A percentile compares a stretch with the other conserved stretches of the same genome.
Evolutionary conservation across 2,113 vertebrate species (phyloP).

Genomic region (Zosterops hypoxanthus): DNA sequence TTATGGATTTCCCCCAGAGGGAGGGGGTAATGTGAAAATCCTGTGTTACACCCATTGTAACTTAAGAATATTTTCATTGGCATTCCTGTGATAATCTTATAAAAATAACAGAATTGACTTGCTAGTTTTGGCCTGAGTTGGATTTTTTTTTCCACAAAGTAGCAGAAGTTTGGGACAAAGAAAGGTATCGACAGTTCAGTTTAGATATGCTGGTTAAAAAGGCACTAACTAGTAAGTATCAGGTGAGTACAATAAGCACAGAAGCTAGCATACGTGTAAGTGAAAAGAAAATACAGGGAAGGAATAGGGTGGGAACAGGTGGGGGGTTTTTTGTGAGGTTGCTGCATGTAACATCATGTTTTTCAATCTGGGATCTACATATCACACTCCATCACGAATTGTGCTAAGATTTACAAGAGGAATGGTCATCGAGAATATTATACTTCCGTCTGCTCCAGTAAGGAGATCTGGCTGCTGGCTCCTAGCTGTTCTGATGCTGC

Average conservation of each 20-base stretch:
- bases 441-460: background rate
- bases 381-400: background rate
- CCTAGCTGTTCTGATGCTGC: background rate
- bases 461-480: background rate
- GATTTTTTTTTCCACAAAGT: conserved; percentile 53
- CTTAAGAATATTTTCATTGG: conserved; percentile 77
- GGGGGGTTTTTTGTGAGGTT: background rate
- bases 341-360: background rate
- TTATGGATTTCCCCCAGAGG: conserved; percentile 68
- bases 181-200: conserved; percentile 9
- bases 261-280: background rate
- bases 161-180: conserved; percentile 34
- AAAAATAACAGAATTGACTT: conserved; percentile 70
- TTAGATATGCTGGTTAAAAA: background rate
- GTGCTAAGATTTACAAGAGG: background rate
- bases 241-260: background rate
- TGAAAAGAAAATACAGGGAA: background rate
- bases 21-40: conserved; percentile 67
- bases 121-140: conserved; percentile 46
- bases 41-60: conserved; percentile 73
- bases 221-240: background rate
- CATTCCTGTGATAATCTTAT: conserved; percentile 57
- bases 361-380: background rate
- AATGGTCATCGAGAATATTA: background rate
- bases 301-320: background rate